Evolutionary conservation across 1,140 invertebrate species (phyloP), one percentile per base, ranked within the genome.

Genomic region (Physella acuta): DNA sequence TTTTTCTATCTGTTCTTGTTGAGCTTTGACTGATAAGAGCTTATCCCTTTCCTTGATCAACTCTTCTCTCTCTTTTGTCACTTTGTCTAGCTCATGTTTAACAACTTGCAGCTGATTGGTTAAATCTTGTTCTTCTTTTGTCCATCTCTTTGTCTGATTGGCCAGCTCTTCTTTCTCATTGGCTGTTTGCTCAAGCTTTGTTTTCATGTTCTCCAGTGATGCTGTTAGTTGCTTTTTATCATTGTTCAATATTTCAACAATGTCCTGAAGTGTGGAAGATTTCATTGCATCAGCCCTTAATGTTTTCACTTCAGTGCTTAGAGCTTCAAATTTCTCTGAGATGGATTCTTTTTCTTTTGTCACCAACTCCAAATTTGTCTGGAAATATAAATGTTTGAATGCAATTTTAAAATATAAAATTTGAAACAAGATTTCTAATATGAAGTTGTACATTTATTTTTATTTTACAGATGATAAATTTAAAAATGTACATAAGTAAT

Each of bases 141-240:
- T 74, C 11, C 78, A 66, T 36, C 68, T 68, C 34, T 77, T 59
- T 39, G 78, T 79, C 67, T 80, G 72, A 71, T 78, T 77, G 33
- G 73, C 63, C 69, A 81, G 51, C 39, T 77, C 74, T 53, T 79
- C 78, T 49, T 79, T 78, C 71, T 79, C 76, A 39, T 53, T 37
- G 31, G 68, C 52, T 17, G 73, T 66, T 72, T 76, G 74, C 52
- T 79, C 74, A 53, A 76, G 67, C 37, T 79, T 76, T 28, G 73
- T 71, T 66, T 76, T 78, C 0, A 82, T 58, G 11, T 71, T 68
- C 17, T 79, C 78, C 31, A 81, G 60, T 66, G 80, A 72, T 30
- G 74, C 68, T n/a, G 65, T 70, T n/a, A 82, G 61, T 36, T 75
- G 63, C 33, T 71, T 70, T 60, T 81, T 82, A 44, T 81, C 79